These are phyloP conservation scores for Carposina sasakii DNA, from an alignment of 1,140 invertebrate genomes.

Conservation along the genomic window DNA sequence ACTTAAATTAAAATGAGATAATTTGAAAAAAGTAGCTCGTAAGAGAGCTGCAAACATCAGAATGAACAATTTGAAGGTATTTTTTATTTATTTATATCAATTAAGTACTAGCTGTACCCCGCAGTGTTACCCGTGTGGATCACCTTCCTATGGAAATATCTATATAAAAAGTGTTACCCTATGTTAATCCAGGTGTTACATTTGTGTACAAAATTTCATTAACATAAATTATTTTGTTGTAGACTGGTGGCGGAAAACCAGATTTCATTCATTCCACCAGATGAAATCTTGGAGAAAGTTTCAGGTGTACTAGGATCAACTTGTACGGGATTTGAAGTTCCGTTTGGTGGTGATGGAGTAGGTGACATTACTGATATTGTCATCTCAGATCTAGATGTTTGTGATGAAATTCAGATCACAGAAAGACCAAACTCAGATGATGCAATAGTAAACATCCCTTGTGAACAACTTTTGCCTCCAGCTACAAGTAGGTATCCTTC, in stretches of 20 bases:
- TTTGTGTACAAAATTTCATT: neutral
- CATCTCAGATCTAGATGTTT: neutral
- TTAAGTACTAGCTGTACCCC: neutral
- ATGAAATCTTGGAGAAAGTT: slow-evolving; percentile 16
- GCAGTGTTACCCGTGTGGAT: too few relatives aligned
- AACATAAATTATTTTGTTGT: neutral
- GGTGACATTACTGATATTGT: neutral
- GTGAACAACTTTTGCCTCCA: too few relatives aligned
- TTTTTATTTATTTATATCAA: neutral
- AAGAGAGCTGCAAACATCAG: slow-evolving; percentile 8
- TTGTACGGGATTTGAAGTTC: slow-evolving; percentile 9
- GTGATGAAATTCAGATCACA: too few relatives aligned
- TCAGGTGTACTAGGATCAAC: slow-evolving; percentile 10
- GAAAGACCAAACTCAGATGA: too few relatives aligned
- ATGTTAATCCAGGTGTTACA: neutral
- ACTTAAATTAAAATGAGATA: slow-evolving; percentile 21
- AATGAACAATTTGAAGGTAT: slow-evolving; percentile 6
- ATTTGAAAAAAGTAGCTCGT: slow-evolving; percentile 16
- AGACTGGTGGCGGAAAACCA: slow-evolving; percentile 11
- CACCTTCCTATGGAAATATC: too few relatives aligned
- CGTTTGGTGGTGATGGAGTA: slow-evolving; percentile 14
- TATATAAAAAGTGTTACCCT: too few relatives aligned
- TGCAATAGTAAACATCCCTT: too few relatives aligned
- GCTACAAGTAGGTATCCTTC: too few relatives aligned
- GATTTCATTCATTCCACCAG: slow-evolving; percentile 14